phyloP scores from a whole-genome alignment of 1,140 invertebrate species.

The Drosophila bipectinata region DNA sequence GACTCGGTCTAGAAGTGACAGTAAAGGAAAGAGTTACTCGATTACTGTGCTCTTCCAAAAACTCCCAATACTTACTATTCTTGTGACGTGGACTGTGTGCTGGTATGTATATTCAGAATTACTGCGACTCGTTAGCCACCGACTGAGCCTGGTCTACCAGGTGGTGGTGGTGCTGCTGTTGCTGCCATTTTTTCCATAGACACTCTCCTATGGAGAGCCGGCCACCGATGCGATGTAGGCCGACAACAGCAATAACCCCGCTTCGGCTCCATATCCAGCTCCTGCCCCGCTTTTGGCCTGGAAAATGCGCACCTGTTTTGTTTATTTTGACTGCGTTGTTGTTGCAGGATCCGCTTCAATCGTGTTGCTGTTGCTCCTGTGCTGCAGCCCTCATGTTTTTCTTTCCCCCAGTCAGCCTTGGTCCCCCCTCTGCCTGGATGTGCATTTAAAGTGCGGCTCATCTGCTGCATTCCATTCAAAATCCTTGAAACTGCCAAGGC shows the following conservation, averaged over 20 bases:
- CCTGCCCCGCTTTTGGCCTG: conserved; percentile 16
- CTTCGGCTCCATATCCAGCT: conserved; percentile 1
- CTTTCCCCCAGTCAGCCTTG: conserved; percentile 31
- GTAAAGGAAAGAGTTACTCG: neutral
- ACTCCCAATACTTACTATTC: neutral
- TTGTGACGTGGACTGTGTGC: conserved; percentile 2
- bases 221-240: conserved; percentile 45
- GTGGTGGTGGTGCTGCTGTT: conserved; percentile 29
- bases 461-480: conserved; percentile 5
- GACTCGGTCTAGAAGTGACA: neutral
- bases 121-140: conserved; percentile 70
- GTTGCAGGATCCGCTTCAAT: conserved; percentile 43
- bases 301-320: conserved; percentile 78
- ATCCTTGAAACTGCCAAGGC: conserved; percentile 16
- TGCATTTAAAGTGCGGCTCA: conserved; percentile 61
- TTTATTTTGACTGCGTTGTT: conserved; percentile 69
- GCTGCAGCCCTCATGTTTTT: conserved; percentile 25
- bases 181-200: conserved; percentile 39
- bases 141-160: conserved; percentile 36
- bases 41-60: neutral
- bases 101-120: conserved; percentile 45
- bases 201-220: conserved; percentile 23
- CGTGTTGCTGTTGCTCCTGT: conserved; percentile 20
- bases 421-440: conserved; percentile 27
- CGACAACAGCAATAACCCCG: conserved; percentile 57